Evolutionary conservation across 2,888 invertebrate genomes (phyloP).

Genomic region (Sphaerophoria rueppellii): DNA sequence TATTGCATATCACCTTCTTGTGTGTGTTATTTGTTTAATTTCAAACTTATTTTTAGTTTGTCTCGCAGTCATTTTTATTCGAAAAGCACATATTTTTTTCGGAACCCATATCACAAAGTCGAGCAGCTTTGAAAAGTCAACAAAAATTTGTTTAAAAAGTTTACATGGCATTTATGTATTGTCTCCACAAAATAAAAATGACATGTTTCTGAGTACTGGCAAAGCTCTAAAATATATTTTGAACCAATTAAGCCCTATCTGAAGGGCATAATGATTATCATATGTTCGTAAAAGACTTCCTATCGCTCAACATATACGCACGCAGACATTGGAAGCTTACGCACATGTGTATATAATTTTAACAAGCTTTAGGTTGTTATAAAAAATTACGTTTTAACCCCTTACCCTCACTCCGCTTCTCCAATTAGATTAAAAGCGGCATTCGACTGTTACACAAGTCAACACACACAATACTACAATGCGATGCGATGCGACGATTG

Average conservation of each 20-base stretch:
- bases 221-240: conserved; percentile 39
- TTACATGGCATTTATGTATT: background rate
- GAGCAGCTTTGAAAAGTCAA: conserved; percentile 6
- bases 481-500: background rate
- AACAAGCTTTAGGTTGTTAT: conserved; percentile 32
- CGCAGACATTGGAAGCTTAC: conserved; percentile 4
- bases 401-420: background rate
- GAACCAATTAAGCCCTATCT: conserved; percentile 43
- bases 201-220: background rate
- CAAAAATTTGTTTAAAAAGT: background rate
- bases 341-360: conserved; percentile 39
- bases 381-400: conserved; percentile 29
- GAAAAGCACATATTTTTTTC: conserved; percentile 23
- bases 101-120: background rate
- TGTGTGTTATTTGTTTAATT: conserved; percentile 12
- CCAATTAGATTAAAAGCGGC: background rate
- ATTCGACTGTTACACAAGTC: conserved; percentile 54
- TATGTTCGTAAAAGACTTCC: conserved; percentile 19
- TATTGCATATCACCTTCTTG: conserved; percentile 49
- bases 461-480: conserved; percentile 14
- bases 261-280: conserved; percentile 67
- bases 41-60: conserved; percentile 24
- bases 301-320: conserved; percentile 32
- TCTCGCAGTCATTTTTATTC: conserved; percentile 22
- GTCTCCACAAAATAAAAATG: background rate